A percentile compares a stretch with the other conserved stretches of the same genome.
Evolutionary conservation across 2,888 invertebrate species (phyloP).

Genomic region (Adineta ricciae): DNA sequence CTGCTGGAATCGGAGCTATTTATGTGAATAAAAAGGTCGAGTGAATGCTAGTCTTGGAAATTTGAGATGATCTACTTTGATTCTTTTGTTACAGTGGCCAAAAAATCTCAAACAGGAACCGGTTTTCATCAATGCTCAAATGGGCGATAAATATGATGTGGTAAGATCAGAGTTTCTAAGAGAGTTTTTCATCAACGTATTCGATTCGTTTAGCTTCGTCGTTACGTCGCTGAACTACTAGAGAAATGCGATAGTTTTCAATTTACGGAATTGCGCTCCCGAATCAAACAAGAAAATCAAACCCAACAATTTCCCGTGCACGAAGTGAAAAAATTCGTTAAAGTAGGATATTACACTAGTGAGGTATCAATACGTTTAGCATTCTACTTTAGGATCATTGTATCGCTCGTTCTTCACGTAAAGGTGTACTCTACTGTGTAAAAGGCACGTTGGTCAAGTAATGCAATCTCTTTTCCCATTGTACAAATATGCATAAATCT

Average conservation of each 20-base stretch:
- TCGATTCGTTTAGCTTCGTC: not conserved
- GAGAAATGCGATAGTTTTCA: conserved; percentile 15
- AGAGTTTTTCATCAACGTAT: too few species aligned
- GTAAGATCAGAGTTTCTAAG: not conserved
- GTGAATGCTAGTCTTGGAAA: too few species aligned
- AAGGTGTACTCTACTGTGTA: conserved; percentile 4
- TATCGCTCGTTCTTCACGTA: not conserved
- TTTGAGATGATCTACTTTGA: not conserved
- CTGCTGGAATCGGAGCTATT: not conserved
- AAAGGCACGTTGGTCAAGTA: conserved; percentile 9
- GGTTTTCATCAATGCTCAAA: not conserved
- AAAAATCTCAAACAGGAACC: conserved; percentile 20
- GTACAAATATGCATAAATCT: not conserved
- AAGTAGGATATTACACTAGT: not conserved
- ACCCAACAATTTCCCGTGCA: not conserved
- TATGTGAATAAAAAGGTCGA: not conserved
- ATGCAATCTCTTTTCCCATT: not conserved
- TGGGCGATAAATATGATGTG: conserved; percentile 13
- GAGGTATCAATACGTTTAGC: not conserved
- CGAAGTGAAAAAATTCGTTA: conserved; percentile 13
- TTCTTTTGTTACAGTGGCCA: not conserved
- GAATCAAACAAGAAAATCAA: conserved; percentile 13
- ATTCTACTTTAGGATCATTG: not conserved
- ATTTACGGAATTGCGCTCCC: not conserved
- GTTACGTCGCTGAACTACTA: not conserved